phyloP scores from a whole-genome alignment of 2,113 vertebrate species.

The Malurus cyaneus region DNA sequence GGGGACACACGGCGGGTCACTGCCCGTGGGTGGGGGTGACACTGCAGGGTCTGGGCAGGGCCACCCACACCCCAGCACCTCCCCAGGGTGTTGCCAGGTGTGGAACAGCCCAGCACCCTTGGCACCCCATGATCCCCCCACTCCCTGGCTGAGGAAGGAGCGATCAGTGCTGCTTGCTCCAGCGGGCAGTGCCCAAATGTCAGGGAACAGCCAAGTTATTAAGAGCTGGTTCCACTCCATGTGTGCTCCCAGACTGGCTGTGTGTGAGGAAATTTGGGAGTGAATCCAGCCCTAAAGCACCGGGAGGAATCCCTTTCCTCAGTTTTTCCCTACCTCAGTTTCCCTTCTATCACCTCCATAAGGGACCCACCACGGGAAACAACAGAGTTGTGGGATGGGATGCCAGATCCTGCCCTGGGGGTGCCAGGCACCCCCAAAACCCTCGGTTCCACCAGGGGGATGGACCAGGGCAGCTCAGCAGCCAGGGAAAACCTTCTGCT shows the following conservation, averaged over 20 bases:
- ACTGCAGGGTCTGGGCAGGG: background rate
- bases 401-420: background rate
- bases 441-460: background rate
- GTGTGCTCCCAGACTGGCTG: background rate
- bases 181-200: slow-evolving; percentile 66
- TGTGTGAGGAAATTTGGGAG: background rate
- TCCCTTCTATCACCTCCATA: background rate
- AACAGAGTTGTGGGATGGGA: accelerated
- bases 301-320: background rate
- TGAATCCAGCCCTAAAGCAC: background rate
- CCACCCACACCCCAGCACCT: accelerated
- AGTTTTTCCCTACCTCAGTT: background rate
- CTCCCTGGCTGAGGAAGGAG: background rate
- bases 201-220: slow-evolving; percentile 25
- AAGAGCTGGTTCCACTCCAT: background rate
- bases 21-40: background rate
- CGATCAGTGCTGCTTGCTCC: slow-evolving; percentile 53
- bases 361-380: accelerated
- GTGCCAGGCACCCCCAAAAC: accelerated
- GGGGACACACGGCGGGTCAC: accelerated
- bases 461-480: background rate
- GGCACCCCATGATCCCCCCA: slow-evolving; percentile 38
- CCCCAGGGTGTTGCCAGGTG: background rate
- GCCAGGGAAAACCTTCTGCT: background rate
- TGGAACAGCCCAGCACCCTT: accelerated